A percentile compares a stretch with the other conserved stretches of the same genome.
phyloP scores from a whole-genome alignment of 2,888 invertebrate species.

The Hyalella azteca region DNA sequence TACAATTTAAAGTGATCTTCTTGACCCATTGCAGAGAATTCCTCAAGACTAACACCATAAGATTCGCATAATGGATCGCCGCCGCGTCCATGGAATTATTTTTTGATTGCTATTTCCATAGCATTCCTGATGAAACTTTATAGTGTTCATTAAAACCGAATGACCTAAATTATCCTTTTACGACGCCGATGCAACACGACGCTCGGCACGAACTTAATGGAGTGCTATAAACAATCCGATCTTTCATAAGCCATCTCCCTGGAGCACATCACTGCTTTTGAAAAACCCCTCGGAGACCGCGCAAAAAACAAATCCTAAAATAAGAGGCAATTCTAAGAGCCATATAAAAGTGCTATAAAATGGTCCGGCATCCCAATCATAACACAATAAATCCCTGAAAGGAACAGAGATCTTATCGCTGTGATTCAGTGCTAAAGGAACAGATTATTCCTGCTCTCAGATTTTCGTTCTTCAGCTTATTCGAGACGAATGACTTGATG shows the following conservation, averaged over 20 bases:
- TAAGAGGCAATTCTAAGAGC: neutral
- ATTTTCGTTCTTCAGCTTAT: slow-evolving; percentile 13
- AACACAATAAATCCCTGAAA: slow-evolving; percentile 33
- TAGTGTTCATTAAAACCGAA: neutral
- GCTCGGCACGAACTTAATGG: neutral
- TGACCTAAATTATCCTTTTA: slow-evolving; percentile 8
- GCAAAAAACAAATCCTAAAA: neutral
- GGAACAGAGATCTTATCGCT: slow-evolving; percentile 21
- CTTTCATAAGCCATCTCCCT: neutral
- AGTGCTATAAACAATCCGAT: neutral
- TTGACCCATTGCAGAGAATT: no score
- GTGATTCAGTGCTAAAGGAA: slow-evolving; percentile 26
- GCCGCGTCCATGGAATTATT: no score
- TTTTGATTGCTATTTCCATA: no score
- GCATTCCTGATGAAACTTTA: no score
- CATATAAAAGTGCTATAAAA: slow-evolving; percentile 15
- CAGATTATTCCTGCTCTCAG: neutral
- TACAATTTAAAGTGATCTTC: no score
- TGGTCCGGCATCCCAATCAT: slow-evolving; percentile 17
- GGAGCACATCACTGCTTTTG: neutral
- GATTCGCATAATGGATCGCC: no score
- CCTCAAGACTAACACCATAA: no score
- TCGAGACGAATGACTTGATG: neutral
- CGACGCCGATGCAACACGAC: neutral
- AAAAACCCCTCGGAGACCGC: neutral